Percentiles rank a stretch among this genome's conserved stretches.
Evolutionary conservation across 2,797 vertebrate species (phyloP).

Genomic region (Cynopterus sphinx): DNA sequence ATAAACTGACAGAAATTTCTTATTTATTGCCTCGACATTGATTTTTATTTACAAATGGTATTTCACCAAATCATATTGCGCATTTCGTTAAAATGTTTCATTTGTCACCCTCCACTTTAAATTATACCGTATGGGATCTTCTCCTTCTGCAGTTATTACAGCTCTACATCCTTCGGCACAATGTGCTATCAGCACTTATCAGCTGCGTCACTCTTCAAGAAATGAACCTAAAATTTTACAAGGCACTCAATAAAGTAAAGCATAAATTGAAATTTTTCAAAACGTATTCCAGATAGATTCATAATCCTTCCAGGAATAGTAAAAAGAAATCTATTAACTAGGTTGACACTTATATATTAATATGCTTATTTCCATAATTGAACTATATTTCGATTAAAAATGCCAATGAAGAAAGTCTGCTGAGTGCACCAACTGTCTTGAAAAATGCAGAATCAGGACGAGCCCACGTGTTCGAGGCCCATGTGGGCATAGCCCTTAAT

Average conservation of each 20-base stretch:
- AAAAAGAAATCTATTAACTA: neutral
- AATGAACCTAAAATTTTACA: neutral
- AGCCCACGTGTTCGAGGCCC: neutral
- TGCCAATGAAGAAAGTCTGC: neutral
- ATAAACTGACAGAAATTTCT: neutral
- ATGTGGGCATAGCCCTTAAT: neutral
- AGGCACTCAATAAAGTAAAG: neutral
- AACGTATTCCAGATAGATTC: neutral
- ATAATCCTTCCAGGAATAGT: neutral
- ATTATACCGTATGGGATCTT: neutral
- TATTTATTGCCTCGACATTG: neutral
- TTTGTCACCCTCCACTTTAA: neutral
- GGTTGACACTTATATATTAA: neutral
- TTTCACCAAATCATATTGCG: neutral
- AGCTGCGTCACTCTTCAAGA: neutral
- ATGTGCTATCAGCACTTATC: neutral
- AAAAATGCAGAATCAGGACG: neutral
- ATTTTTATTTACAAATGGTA: neutral
- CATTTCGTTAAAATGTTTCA: neutral
- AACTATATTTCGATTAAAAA: neutral
- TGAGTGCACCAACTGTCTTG: rapidly evolving
- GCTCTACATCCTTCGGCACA: neutral
- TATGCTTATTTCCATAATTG: neutral
- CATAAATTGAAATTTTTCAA: neutral
- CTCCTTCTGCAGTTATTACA: neutral